A percentile compares a stretch with the other conserved stretches of the same genome.
These are phyloP conservation scores for Chrosomus eos DNA, from an alignment of 2,797 vertebrate genomes.

Conservation along the genomic window DNA sequence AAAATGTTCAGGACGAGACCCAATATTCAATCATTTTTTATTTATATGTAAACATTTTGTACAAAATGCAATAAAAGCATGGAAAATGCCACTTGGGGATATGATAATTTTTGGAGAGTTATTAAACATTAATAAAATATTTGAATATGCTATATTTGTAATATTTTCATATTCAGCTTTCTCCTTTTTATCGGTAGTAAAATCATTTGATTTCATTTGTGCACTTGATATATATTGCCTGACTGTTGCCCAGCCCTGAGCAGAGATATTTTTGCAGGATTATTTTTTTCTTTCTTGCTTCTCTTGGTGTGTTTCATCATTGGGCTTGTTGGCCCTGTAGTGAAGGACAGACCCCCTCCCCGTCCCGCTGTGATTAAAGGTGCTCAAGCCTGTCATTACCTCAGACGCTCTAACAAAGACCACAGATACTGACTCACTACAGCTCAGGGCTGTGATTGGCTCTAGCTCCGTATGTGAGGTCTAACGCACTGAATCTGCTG, in stretches of 20 bases:
- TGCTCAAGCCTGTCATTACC: constrained; percentile 34
- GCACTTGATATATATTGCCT: neutral
- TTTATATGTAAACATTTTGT: neutral
- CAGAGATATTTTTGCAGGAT: neutral
- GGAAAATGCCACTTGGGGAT: neutral
- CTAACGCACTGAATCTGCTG: neutral
- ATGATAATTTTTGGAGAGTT: neutral
- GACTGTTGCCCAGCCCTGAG: neutral
- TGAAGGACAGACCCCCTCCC: neutral
- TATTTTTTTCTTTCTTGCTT: constrained; percentile 19
- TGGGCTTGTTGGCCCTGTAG: constrained; percentile 59
- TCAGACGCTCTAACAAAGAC: constrained; percentile 21
- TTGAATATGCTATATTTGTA: neutral
- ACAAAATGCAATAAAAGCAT: neutral
- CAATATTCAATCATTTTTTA: neutral
- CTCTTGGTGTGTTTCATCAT: constrained; percentile 52
- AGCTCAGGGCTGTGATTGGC: neutral
- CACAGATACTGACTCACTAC: neutral
- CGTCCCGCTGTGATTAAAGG: constrained; percentile 27
- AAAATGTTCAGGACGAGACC: neutral
- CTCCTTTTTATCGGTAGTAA: neutral
- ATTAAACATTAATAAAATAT: neutral
- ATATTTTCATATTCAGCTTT: neutral
- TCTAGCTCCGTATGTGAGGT: neutral
- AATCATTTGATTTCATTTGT: neutral